Evolutionary conservation across 2,797 vertebrate genomes (phyloP).

Genomic region (Todus mexicanus): DNA sequence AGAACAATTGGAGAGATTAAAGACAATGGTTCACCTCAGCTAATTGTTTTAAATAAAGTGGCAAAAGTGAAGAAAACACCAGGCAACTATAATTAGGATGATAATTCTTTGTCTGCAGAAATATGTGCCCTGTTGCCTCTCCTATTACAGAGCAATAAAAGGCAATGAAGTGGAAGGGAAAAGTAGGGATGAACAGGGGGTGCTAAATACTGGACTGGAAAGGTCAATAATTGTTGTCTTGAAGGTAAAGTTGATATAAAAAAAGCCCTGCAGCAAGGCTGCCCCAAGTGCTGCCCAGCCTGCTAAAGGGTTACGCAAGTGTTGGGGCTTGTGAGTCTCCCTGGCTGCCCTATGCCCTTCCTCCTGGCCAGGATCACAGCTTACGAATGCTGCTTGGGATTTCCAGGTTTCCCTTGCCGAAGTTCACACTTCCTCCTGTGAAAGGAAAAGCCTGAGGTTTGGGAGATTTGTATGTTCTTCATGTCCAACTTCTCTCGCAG

Average conservation of each 20-base stretch:
- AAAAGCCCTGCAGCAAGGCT: not conserved
- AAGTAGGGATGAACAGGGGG: not conserved
- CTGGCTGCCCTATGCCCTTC: rapidly evolving
- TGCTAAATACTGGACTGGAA: constrained; percentile 26
- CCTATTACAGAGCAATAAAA: constrained; percentile 48
- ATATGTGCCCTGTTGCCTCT: constrained; percentile 52
- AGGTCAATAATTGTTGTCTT: constrained; percentile 35
- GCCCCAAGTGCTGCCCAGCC: not conserved
- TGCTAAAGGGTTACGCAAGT: not conserved
- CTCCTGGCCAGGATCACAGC: rapidly evolving
- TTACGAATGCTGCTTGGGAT: rapidly evolving
- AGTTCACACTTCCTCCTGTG: not conserved
- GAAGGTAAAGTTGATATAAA: not conserved
- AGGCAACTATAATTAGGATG: constrained; percentile 69
- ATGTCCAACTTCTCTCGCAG: rapidly evolving
- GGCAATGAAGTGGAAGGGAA: constrained; percentile 1
- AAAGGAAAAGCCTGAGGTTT: not conserved
- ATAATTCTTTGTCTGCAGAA: constrained; percentile 68
- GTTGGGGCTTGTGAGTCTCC: not conserved
- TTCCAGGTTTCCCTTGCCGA: not conserved
- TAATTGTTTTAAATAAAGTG: constrained; percentile 76
- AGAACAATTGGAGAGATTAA: constrained; percentile 69
- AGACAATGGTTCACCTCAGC: constrained; percentile 64
- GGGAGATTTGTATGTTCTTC: not conserved
- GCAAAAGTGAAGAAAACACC: constrained; percentile 69